A percentile compares a stretch with the other conserved stretches of the same genome.
phyloP scores from a whole-genome alignment of 2,888 invertebrate species.

The Chouioia cunea region DNA sequence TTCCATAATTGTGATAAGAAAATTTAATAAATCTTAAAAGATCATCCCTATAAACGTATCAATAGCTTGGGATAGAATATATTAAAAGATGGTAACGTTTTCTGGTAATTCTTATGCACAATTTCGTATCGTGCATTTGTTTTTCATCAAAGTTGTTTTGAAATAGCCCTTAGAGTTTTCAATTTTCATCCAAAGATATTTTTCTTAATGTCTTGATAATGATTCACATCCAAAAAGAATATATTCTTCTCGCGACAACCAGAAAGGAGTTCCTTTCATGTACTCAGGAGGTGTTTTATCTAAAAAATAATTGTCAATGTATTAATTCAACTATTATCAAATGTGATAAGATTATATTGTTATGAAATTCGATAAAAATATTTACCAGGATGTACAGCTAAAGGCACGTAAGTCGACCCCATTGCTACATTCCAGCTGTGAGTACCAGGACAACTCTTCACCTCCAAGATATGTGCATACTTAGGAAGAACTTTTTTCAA shows the following conservation, averaged over 20 bases:
- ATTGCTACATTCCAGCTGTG: slow-evolving; percentile 68
- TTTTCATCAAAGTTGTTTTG: too few relatives aligned
- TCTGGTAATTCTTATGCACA: slow-evolving; percentile 43
- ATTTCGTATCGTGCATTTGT: too few relatives aligned
- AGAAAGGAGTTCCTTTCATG: slow-evolving; percentile 66
- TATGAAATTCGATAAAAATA: not conserved
- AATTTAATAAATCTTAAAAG: too few relatives aligned
- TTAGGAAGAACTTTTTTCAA: slow-evolving; percentile 64
- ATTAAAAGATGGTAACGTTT: slow-evolving; percentile 60
- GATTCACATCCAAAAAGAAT: slow-evolving; percentile 67
- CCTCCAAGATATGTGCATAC: slow-evolving; percentile 63
- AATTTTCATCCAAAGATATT: too few relatives aligned
- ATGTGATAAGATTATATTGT: not conserved
- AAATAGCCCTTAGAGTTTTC: too few relatives aligned
- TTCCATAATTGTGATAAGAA: too few relatives aligned
- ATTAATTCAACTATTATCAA: not conserved
- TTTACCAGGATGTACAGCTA: slow-evolving; percentile 65
- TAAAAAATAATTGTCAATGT: slow-evolving; percentile 42
- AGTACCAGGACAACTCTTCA: slow-evolving; percentile 64
- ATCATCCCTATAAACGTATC: slow-evolving; percentile 51
- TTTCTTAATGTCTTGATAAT: slow-evolving; percentile 52
- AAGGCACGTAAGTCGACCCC: slow-evolving; percentile 67
- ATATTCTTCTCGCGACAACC: slow-evolving; percentile 68
- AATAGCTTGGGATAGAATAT: slow-evolving; percentile 62
- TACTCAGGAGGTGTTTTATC: slow-evolving; percentile 66